Evolutionary conservation across 1,140 invertebrate species (phyloP), one percentile per base, ranked within the genome.

Genomic region (Rhynchophorus ferrugineus): DNA sequence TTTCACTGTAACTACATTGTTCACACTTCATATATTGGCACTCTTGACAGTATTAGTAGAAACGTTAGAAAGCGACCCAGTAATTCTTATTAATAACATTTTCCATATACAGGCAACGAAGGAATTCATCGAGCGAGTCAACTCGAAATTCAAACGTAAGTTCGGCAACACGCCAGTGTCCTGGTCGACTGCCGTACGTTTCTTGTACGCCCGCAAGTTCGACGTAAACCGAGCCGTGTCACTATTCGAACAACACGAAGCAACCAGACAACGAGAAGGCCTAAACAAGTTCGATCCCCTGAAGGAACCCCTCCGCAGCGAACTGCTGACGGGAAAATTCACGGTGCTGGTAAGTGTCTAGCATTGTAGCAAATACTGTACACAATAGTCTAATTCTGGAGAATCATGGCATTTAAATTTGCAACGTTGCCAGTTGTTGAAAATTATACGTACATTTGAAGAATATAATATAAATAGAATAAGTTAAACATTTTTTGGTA

Each of bases 271-370:
- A 53, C 76, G 85, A 53, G 93, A 98, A 73, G 89, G 89, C 34
- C 77, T 98, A 13, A 78, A 81, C 21, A 74, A 82, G 44, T 85
- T 97, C 60, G 82, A 95, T 69, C 84, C 91, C 1, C 75, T 78
- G 56, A 76, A 80, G 59, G 86, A 92, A 62, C 88, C 89, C 5
- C 75, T 98, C 11, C 81, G 83, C 58, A 82, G 80, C 14, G 95
- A 98, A 75, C 72, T 98, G 44, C 77, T 82, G 60, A 95, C 91
- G 49, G 91, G 89, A 67, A 98, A 98, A 79, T 96, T 98, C 72
- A 97, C 94, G 44, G 85, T 97, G 69, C 75, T 98, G 82, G 93
- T 96, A 74, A 81, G 82, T 60, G 18, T 45, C 13, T 33, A 8
- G 11, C 20, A 13, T 38, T 38, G 37, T 6, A 38, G 13, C 18